Percentiles rank a stretch among this genome's conserved stretches.
These are phyloP conservation scores for Amblyjoppa fuscipennis DNA, from an alignment of 2,888 invertebrate genomes.

Conservation along the genomic window DNA sequence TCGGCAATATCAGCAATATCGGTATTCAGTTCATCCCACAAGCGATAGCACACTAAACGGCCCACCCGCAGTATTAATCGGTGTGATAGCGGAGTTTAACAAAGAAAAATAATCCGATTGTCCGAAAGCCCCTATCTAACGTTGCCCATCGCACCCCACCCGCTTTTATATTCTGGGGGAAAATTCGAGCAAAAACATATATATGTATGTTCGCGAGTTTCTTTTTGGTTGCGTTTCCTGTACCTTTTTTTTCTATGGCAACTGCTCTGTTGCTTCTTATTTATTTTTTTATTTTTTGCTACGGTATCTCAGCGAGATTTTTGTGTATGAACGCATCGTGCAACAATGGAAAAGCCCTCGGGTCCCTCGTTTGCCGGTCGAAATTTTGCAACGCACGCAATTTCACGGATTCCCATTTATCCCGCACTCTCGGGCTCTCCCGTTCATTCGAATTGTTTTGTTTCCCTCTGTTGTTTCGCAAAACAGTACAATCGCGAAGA, in stretches of 20 bases:
- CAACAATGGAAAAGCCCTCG: constrained; percentile 56
- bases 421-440: constrained; percentile 13
- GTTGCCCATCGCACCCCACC: not conserved
- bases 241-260: not conserved
- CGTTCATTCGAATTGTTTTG: constrained; percentile 38
- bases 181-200: not conserved
- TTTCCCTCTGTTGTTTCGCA: constrained; percentile 41
- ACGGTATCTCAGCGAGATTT: constrained; percentile 33
- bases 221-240: not conserved
- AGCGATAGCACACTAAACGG: not conserved
- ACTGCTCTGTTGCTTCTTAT: not conserved
- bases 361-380: constrained; percentile 55
- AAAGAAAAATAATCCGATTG: constrained; percentile 48
- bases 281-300: constrained; percentile 25
- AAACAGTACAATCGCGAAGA: constrained; percentile 24
- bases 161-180: constrained; percentile 20
- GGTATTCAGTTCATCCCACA: not conserved
- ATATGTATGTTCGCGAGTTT: not conserved
- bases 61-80: constrained; percentile 27
- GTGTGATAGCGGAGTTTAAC: constrained; percentile 22
- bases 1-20: not conserved
- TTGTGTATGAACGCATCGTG: constrained; percentile 10
- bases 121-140: not conserved
- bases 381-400: constrained; percentile 55
- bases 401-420: constrained; percentile 20